phyloP scores from a whole-genome alignment of 2,797 vertebrate species.

The Pseudomugil gertrudae region DNA sequence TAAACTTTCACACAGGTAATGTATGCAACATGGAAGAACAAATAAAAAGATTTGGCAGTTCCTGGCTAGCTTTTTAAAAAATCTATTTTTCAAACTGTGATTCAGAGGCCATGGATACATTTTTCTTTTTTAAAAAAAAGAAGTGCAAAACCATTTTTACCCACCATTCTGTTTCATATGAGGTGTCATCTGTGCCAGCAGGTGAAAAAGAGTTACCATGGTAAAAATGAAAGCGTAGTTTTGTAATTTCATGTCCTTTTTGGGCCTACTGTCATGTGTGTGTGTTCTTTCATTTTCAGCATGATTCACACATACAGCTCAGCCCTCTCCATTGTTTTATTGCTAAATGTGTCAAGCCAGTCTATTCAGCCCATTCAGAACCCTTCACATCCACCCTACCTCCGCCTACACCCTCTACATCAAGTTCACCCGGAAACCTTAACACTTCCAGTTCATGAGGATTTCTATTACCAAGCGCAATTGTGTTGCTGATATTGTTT shows the following conservation, averaged over 20 bases:
- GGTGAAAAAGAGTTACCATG: neutral
- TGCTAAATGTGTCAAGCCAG: slow-evolving; percentile 11
- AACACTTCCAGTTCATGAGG: slow-evolving; percentile 4
- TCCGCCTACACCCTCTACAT: neutral
- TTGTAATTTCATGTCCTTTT: neutral
- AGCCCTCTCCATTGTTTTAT: slow-evolving; percentile 4
- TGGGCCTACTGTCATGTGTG: neutral
- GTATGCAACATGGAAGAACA: no score
- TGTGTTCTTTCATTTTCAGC: neutral
- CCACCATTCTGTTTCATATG: neutral
- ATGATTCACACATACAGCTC: slow-evolving; percentile 7
- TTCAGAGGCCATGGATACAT: no score
- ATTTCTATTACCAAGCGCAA: slow-evolving; percentile 6
- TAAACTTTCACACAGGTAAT: no score
- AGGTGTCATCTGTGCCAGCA: neutral
- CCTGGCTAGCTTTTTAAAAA: no score
- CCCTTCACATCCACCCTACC: slow-evolving; percentile 6
- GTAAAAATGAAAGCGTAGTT: slow-evolving; percentile 4
- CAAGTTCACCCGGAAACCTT: neutral
- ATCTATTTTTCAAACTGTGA: no score
- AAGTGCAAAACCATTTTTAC: neutral
- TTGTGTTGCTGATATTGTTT: slow-evolving; percentile 3
- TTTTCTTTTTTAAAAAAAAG: no score
- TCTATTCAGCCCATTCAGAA: slow-evolving; percentile 1
- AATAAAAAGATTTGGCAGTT: no score